Base-by-base conservation (phyloP, 2,888 invertebrate species). In the Hirtodrosophila confusa region DNA sequence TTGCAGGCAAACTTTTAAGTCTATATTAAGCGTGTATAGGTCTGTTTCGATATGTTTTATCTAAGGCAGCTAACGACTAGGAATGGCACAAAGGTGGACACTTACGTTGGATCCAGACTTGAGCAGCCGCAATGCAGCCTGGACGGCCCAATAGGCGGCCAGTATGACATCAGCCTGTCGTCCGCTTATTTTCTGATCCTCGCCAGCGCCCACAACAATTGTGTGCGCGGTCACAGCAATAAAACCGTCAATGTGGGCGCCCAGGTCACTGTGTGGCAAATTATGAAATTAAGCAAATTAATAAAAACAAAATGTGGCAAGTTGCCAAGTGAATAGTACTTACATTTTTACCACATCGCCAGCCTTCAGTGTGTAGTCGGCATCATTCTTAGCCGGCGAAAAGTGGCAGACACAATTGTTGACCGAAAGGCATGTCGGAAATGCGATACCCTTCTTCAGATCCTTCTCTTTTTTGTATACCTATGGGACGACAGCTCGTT, bases 371-470 rank as follows among this genome's bases (percentile, higher is more conserved):
- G 94, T 93, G 82, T 95, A 95, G 92, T 98, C 97, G 11, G 95
- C 93, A 93, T 99, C 99, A 92, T 96, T 97, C 79, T 96, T 95
- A 73, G 99, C 95, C 24, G 99, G 99, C 49, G 99, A 99, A 92
- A 96, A 99, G 92, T 99, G 99, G 92, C 99, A 99, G 91, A 99
- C 98, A 93, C 99, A 99, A 92, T 99, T 99, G 93, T 99, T 99
- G 60, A 98, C 96, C 17, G 99, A 99, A 71, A 99, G 94, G 93
- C 99, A 99, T 66, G 99, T 99, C 56, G 99, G 99, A 92, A 99
- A 99, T 39, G 99, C 99, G 90, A 99, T 97, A 84, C 98, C 99
- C 93, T 99, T 99, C 91, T 98, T 98, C 86, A 99, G 94, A 79
- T 99, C 98, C 91, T 99, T 99, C 90, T 99, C 98, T 90, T 98